phyloP scores from a whole-genome alignment of 2,797 vertebrate species.

The Calcarius lapponicus region DNA sequence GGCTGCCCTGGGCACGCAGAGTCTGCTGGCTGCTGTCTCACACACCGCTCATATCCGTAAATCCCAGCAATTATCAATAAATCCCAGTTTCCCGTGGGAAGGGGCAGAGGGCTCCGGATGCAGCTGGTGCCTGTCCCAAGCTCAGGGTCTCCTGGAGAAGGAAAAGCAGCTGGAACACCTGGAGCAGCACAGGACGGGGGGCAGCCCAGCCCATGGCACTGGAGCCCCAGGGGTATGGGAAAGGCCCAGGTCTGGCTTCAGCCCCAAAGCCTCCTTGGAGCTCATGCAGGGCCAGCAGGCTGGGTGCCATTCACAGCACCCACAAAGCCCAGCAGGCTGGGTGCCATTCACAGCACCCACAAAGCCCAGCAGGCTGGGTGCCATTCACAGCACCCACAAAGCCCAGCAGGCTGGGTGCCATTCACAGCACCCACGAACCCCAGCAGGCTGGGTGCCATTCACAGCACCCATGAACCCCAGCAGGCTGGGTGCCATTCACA shows the following conservation, averaged over 20 bases:
- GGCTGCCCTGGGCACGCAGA: background rate
- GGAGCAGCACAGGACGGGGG: background rate
- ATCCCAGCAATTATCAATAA: too few relatives aligned
- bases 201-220: rapidly evolving
- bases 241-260: rapidly evolving
- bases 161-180: rapidly evolving
- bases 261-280: background rate
- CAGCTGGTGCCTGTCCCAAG: background rate
- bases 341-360: background rate
- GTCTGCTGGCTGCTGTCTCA: background rate
- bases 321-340: too few relatives aligned
- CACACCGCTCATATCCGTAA: rapidly evolving
- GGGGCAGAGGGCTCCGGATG: background rate
- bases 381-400: background rate
- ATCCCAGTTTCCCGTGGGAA: background rate
- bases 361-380: too few relatives aligned
- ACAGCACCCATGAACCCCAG: background rate
- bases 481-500: background rate
- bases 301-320: background rate
- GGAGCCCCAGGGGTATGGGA: rapidly evolving
- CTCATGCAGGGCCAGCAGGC: background rate
- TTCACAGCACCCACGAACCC: background rate
- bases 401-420: background rate
- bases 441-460: too few relatives aligned
- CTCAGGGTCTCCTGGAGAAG: background rate